Conservation (phyloP, 2,113 vertebrate genomes). For the Cyprinodon variegatus region DNA sequence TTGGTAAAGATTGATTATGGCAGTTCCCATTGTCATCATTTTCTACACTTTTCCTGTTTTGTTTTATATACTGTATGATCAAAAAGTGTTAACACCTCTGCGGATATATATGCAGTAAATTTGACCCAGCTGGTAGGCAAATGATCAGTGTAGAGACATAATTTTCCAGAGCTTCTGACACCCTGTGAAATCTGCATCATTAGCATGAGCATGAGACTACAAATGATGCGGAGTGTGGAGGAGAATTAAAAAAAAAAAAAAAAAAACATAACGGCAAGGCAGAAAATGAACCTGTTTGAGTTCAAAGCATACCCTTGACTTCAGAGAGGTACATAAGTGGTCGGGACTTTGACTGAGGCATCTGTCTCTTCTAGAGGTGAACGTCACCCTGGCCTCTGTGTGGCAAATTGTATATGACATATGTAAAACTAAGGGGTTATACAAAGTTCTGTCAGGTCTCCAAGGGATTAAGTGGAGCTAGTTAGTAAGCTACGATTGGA, state of each 20-base stretch:
- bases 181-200: slow-evolving; percentile 70
- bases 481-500: slow-evolving; percentile 50
- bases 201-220: slow-evolving; percentile 52
- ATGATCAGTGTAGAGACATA: slow-evolving; percentile 37
- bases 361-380: slow-evolving; percentile 63
- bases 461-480: slow-evolving; percentile 56
- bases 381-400: slow-evolving; percentile 56
- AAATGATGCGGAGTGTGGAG: slow-evolving; percentile 56
- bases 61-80: slow-evolving; percentile 14
- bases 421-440: slow-evolving; percentile 74
- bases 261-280: slow-evolving; percentile 41
- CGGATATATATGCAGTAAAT: slow-evolving; percentile 36
- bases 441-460: slow-evolving; percentile 70
- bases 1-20: slow-evolving; percentile 44
- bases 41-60: slow-evolving; percentile 20
- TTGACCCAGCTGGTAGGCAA: slow-evolving; percentile 38
- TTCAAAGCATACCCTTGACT: slow-evolving; percentile 79
- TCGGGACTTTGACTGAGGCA: slow-evolving; percentile 32
- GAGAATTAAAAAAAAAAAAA: slow-evolving; percentile 54
- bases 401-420: slow-evolving; percentile 76
- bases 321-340: slow-evolving; percentile 46
- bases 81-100: slow-evolving; percentile 49
- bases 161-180: slow-evolving; percentile 63
- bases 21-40: slow-evolving; percentile 55
- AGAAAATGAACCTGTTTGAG: slow-evolving; percentile 67